Evolutionary conservation across 2,797 vertebrate genomes (phyloP), one percentile per base, ranked within the genome.

Genomic region (Lutra lutra): DNA sequence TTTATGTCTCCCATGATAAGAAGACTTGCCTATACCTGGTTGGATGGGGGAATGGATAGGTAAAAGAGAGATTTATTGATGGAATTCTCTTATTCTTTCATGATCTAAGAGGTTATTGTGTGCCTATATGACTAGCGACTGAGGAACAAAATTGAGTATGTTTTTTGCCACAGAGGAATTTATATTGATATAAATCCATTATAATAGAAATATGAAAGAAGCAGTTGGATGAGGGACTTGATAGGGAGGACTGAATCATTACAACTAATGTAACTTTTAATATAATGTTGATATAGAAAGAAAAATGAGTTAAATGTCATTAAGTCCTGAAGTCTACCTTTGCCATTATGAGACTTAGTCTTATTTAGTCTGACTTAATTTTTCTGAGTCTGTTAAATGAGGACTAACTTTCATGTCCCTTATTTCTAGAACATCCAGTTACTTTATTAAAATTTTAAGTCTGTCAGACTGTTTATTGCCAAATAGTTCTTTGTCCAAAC

Each of bases 371-470:
- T 38, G 25, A 54, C 9, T 88, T 51, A 68, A 32, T 60, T 21
- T 60, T 77, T 89, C 23, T 15, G 35, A 8, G 12, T 80, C 29
- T 77, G 9, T 54, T 60, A 88, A 21, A 80, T 72, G n/a, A 95
- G 12, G 32, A 77, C 58, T 91, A 70, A 70, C 64, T 51, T 89
- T 94, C 15, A 38, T 80, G 17, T n/a, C 7, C 20, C 11, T 68
- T 95, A 66, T 85, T 89, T 93, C 23, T 75, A 68, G 29, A 88
- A 54, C 32, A 82, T 95, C 84, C 54, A 88, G n/a, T 68, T 88
- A 68, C 70, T 91, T 83, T 85, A 80, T 89, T 80, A 64, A 91
- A 77, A 80, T 56, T 85, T 89, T 54, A 92, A 89, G 15, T 78
- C 8, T 95, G 43, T 48, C 40, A 78, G 48, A 89, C 14, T 10